Evolutionary conservation across 1,140 invertebrate genomes (phyloP).

Genomic region (Conus ventricosus): DNA sequence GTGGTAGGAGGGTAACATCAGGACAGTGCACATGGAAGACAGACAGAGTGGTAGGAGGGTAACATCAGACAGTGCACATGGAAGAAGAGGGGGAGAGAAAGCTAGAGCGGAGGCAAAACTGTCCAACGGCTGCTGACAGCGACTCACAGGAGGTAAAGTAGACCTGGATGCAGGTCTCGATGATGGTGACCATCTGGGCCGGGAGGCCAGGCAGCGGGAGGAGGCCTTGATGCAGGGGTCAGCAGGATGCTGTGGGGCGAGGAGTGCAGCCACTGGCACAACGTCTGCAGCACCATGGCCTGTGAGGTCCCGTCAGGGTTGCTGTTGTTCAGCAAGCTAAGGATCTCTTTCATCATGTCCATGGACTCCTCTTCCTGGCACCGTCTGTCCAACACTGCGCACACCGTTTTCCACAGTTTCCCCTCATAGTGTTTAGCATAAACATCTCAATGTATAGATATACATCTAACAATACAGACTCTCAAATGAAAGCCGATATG

Average conservation of each 20-base stretch:
- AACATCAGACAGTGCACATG: too few species aligned
- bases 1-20: too few species aligned
- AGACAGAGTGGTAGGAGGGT: too few species aligned
- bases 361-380: conserved; percentile 76
- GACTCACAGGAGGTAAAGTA: conserved; percentile 67
- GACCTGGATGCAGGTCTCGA: conserved; percentile 68
- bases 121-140: neutral
- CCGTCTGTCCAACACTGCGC: conserved; percentile 18
- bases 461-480: too few species aligned
- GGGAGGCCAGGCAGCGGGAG: conserved; percentile 66
- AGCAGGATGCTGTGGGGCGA: conserved; percentile 69
- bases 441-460: too few species aligned
- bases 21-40: too few species aligned
- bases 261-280: conserved; percentile 68
- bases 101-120: too few species aligned
- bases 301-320: conserved; percentile 75
- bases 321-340: conserved; percentile 73
- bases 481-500: too few species aligned
- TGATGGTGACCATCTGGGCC: conserved; percentile 64
- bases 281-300: conserved; percentile 73
- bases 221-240: conserved; percentile 65
- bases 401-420: neutral
- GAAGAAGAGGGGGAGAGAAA: too few species aligned
- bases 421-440: too few species aligned
- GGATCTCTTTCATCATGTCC: conserved; percentile 76